Conservation (phyloP, 1,140 invertebrate species). For the Aphis craccivora region DNA sequence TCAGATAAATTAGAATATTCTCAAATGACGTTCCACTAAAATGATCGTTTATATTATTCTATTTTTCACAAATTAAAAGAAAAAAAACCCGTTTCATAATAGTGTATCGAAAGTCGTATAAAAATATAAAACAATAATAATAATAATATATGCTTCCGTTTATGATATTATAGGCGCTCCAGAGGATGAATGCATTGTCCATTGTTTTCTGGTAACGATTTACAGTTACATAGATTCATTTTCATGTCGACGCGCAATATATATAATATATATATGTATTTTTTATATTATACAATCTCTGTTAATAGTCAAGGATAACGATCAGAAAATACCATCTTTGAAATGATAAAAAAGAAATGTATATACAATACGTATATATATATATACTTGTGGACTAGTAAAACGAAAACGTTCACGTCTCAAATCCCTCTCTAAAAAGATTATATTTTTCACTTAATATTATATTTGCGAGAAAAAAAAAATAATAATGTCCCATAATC, state of each 20-base stretch:
- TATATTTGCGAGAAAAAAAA: not conserved
- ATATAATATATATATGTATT: not conserved
- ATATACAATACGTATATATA: not conserved
- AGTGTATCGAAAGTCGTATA: not conserved
- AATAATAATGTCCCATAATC: not conserved
- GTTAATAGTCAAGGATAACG: not conserved
- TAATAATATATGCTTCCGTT: not conserved
- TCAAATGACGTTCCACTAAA: not conserved
- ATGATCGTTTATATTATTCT: not conserved
- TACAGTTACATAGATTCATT: conserved; percentile 17
- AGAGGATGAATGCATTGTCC: conserved; percentile 4
- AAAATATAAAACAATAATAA: not conserved
- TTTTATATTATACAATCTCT: not conserved
- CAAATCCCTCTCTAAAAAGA: not conserved
- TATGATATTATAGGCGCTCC: not conserved
- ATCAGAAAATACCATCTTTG: not conserved
- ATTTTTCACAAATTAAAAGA: not conserved
- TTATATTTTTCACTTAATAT: conserved; percentile 3
- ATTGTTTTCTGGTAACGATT: conserved; percentile 27
- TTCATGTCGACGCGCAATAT: conserved; percentile 25
- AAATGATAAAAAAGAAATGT: conserved; percentile 6
- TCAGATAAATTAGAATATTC: not conserved
- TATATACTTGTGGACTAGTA: not conserved
- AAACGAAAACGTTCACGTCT: not conserved
- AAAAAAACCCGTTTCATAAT: not conserved